A percentile compares a stretch with the other conserved stretches of the same genome.
phyloP scores from a whole-genome alignment of 2,888 invertebrate genomes.

The Ecdyonurus torrentis region DNA sequence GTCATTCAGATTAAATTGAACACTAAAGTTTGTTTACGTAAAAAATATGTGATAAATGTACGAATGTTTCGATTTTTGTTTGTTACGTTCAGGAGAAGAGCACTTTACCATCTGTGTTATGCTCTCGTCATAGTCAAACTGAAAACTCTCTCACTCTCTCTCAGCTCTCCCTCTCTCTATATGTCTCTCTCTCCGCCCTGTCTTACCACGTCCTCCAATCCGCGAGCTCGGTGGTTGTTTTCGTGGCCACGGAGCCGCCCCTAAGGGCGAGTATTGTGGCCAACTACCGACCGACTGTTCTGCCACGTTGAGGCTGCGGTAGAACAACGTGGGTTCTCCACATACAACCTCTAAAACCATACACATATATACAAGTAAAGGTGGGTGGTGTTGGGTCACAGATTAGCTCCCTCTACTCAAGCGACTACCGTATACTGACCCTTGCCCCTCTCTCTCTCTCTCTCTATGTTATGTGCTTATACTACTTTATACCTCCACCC shows the following conservation, averaged over 20 bases:
- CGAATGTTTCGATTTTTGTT: too few species aligned
- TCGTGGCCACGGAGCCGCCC: slow-evolving; percentile 8
- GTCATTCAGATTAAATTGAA: too few species aligned
- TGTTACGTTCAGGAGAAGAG: neutral
- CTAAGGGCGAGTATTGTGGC: slow-evolving; percentile 9
- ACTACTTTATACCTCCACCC: neutral
- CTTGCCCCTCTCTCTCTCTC: neutral
- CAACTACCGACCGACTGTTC: slow-evolving; percentile 1
- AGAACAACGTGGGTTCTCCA: neutral
- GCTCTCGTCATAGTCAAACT: neutral
- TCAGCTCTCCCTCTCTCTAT: slow-evolving; percentile 14
- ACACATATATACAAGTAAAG: neutral
- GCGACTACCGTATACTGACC: neutral
- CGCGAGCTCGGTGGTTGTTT: slow-evolving; percentile 6
- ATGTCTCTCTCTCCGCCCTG: slow-evolving; percentile 15
- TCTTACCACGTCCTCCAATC: slow-evolving; percentile 5
- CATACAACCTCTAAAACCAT: neutral
- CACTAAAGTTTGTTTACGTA: too few species aligned
- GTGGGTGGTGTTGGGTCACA: neutral
- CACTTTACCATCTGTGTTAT: neutral
- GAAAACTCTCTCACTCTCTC: neutral
- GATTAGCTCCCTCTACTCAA: neutral
- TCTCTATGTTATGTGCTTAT: neutral
- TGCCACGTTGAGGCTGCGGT: neutral
- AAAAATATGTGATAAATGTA: too few species aligned